Conservation (phyloP, 2,888 invertebrate species). For the Serripes groenlandicus region DNA sequence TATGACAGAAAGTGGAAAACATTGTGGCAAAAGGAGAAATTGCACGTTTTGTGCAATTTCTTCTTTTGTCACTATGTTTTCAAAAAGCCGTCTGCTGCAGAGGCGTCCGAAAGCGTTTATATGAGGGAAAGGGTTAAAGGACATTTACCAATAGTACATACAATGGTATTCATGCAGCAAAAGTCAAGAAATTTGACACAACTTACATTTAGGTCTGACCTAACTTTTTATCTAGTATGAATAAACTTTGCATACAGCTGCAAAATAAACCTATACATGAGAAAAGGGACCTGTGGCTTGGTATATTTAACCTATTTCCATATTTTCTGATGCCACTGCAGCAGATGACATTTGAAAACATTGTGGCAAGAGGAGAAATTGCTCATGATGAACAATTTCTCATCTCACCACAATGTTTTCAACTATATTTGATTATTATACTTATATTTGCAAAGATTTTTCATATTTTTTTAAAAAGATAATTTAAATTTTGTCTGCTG, state of each 20-base stretch:
- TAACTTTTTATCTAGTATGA: slow-evolving; percentile 28
- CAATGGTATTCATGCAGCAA: no score
- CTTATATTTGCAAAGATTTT: no score
- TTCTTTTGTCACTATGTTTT: background rate
- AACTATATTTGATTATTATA: background rate
- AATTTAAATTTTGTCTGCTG: no score
- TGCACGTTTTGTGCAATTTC: background rate
- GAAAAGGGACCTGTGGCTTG: background rate
- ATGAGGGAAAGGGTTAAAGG: background rate
- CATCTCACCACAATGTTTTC: slow-evolving; percentile 2
- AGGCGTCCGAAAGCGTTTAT: background rate
- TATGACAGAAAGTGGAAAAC: no score
- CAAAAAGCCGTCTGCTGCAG: background rate
- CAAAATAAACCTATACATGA: slow-evolving; percentile 3
- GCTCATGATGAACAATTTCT: background rate
- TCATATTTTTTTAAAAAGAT: no score
- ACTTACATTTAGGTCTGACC: background rate
- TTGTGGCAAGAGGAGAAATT: slow-evolving; percentile 4
- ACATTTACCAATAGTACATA: background rate
- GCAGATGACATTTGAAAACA: no score
- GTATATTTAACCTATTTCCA: background rate
- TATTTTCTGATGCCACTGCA: no score
- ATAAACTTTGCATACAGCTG: slow-evolving; percentile 49
- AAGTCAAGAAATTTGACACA: background rate
- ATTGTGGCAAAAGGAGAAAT: background rate